These are phyloP conservation scores for Alethe diademata DNA, from an alignment of 2,113 vertebrate genomes.

Conservation along the genomic window DNA sequence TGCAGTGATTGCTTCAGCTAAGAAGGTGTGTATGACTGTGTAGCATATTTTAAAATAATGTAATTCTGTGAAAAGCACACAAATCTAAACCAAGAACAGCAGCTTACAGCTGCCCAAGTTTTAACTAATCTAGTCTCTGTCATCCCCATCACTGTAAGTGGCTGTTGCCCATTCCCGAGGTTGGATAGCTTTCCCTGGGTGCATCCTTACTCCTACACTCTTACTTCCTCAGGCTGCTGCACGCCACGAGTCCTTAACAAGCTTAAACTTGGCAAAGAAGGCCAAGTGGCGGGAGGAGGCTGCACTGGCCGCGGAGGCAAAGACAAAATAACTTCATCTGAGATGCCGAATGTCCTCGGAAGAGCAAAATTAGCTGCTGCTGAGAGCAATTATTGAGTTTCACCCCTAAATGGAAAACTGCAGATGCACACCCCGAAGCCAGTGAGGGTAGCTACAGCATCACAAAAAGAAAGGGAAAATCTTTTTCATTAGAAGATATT, in stretches of 20 bases:
- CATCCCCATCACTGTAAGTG: rapidly evolving
- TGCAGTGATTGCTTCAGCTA: conserved; percentile 74
- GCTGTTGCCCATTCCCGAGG: rapidly evolving
- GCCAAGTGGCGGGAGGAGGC: conserved; percentile 75
- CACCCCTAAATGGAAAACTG: neutral
- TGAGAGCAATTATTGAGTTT: neutral
- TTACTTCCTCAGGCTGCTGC: conserved; percentile 66
- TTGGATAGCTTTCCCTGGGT: rapidly evolving
- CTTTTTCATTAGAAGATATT: neutral
- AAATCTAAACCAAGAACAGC: neutral
- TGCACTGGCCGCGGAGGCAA: neutral
- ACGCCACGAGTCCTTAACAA: conserved; percentile 74
- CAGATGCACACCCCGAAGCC: neutral
- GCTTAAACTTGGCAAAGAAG: conserved; percentile 78
- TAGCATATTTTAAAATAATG: rapidly evolving
- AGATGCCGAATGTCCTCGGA: rapidly evolving
- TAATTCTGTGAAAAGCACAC: neutral
- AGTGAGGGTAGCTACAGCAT: neutral
- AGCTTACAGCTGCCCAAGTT: neutral
- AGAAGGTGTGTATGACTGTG: conserved; percentile 17
- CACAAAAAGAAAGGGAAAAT: neutral
- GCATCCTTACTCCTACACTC: rapidly evolving
- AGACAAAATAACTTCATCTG: conserved; percentile 29
- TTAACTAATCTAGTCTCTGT: neutral
- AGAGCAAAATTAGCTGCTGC: neutral